Evolutionary conservation across 2,797 vertebrate species (phyloP).

Genomic region (Threskiornis aethiopicus): DNA sequence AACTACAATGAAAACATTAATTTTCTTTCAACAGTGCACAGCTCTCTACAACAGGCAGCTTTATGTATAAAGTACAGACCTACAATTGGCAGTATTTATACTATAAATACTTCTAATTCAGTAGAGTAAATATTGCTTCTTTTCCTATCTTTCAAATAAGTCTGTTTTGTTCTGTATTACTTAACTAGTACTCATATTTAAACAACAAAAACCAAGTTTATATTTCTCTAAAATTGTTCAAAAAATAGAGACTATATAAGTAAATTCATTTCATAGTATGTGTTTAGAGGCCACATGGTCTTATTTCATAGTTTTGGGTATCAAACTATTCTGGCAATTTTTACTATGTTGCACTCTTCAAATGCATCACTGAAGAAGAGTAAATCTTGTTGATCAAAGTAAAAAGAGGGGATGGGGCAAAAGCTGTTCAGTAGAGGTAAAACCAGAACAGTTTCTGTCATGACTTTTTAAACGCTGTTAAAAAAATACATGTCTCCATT

Average conservation of each 20-base stretch:
- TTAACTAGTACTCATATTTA: not conserved
- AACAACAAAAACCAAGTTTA: not conserved
- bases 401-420: not conserved
- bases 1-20: not conserved
- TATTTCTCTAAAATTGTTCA: not conserved
- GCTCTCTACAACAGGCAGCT: not conserved
- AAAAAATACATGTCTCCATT: accelerated
- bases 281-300: not conserved
- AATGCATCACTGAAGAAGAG: not conserved
- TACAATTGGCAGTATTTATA: not conserved
- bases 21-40: not conserved
- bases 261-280: not conserved
- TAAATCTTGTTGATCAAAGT: not conserved
- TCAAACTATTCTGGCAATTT: not conserved
- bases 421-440: not conserved
- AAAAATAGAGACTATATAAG: not conserved
- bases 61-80: not conserved
- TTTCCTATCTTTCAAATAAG: not conserved
- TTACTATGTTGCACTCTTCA: not conserved
- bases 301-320: not conserved
- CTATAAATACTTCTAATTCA: not conserved
- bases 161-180: not conserved
- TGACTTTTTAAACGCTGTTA: not conserved
- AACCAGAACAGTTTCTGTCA: not conserved
- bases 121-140: not conserved